These are phyloP conservation scores for Eilema sororculum DNA, from an alignment of 2,888 invertebrate species.

Conservation along the genomic window DNA sequence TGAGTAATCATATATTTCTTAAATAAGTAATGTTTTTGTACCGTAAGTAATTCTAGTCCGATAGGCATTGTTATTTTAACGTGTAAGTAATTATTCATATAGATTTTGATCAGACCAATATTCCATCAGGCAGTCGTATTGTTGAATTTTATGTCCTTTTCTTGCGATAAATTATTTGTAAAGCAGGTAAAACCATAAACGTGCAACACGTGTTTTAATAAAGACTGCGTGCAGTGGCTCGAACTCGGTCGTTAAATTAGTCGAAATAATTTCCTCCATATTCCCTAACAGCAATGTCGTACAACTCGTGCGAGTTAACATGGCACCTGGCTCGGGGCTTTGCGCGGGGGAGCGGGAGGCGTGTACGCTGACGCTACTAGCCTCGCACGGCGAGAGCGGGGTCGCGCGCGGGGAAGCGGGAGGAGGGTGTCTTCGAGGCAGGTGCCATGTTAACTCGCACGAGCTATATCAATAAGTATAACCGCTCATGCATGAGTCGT, in stretches of 20 bases:
- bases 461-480: constrained; percentile 4
- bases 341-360: no score
- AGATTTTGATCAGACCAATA: constrained; percentile 43
- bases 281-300: constrained; percentile 1
- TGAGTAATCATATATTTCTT: constrained; percentile 60
- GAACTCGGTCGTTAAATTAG: constrained; percentile 20
- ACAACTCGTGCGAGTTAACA: no score
- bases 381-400: no score
- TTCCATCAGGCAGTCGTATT: constrained; percentile 35
- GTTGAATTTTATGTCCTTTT: constrained; percentile 50
- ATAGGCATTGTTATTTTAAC: constrained; percentile 36
- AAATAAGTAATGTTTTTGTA: constrained; percentile 36
- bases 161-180: constrained; percentile 50
- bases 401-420: no score
- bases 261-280: constrained; percentile 25
- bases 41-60: constrained; percentile 49
- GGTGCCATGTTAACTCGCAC: no score
- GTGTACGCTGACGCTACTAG: no score
- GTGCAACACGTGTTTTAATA: constrained; percentile 34
- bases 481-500: constrained; percentile 22
- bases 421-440: no score
- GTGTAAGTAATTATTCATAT: constrained; percentile 26
- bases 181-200: constrained; percentile 37
- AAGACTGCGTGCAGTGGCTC: constrained; percentile 13
- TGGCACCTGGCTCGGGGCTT: no score